Base-by-base conservation (phyloP, 2,113 vertebrate species). In the Patagioenas fasciata region DNA sequence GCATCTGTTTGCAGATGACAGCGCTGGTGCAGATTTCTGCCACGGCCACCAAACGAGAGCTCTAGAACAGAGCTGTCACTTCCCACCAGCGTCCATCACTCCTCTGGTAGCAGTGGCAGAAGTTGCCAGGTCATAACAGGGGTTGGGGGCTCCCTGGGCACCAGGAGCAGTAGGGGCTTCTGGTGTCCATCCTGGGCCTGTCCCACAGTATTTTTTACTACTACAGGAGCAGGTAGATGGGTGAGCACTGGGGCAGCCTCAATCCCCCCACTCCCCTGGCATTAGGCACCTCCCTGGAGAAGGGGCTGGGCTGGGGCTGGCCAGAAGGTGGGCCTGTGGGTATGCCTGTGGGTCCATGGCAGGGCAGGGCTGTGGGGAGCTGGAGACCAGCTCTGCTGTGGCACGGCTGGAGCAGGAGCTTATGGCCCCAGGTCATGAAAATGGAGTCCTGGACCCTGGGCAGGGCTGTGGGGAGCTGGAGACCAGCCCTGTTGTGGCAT, bases 331-430 rank as follows among this genome's bases (percentile, higher is more conserved):
- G 25, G 32, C 24, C 44, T 47, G 11, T 67, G 42, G 19, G 10
- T 7, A 70, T 17, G 10, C 24, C 50, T 29, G 57, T n/a, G n/a
- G 5, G 6, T 2, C 5, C 19, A 10, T 0, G 1, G n/a, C 10
- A 32, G 1, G 8, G 34, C 18, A 62, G 44, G 25, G 25, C 42
- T 17, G 47, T 29, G 40, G 47, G 47, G 19, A 48, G 47, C 47
- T 42, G 42, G 42, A 48, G 26, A 38, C 14, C 1, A 5, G 26
- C 47, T 8, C 26, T 62, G 36, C n/a, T 71, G 40, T 4, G 8
- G 29, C 10, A 2, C 3, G 7, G 3, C 31, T n/a, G 38, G 21
- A 26, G 34, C 34, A 36, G 21, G 9, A 18, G 32, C 34, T 73
- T 60, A 34, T 0, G 1, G 69, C 10, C 15, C 23, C 2, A 3